Evolutionary conservation across 2,797 vertebrate genomes (phyloP).

Genomic region (Acanthurus tractus): DNA sequence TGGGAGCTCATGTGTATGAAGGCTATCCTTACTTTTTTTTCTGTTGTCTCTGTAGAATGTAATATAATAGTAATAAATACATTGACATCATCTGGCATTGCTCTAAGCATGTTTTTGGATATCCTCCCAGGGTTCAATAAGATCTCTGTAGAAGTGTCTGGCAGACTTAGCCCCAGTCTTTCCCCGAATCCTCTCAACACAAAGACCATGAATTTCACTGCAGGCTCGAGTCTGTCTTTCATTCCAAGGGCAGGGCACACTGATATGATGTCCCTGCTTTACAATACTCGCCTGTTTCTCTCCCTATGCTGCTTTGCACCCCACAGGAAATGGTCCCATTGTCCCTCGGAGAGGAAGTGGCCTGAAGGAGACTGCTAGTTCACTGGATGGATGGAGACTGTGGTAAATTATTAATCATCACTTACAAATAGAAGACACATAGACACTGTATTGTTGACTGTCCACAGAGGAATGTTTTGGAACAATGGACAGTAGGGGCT

Average conservation of each 20-base stretch:
- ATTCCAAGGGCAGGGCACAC: slow-evolving; percentile 42
- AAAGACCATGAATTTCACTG: slow-evolving; percentile 53
- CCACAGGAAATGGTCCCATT: slow-evolving; percentile 81
- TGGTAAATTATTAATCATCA: slow-evolving; percentile 80
- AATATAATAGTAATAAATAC: background rate
- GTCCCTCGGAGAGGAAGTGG: slow-evolving; percentile 81
- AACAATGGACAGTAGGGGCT: slow-evolving; percentile 56
- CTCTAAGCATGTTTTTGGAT: slow-evolving; percentile 2
- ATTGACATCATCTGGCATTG: background rate
- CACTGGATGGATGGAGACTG: slow-evolving; percentile 61
- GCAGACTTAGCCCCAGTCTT: slow-evolving; percentile 12
- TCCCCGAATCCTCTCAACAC: slow-evolving; percentile 32
- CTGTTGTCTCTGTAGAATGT: background rate
- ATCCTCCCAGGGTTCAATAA: slow-evolving; percentile 23
- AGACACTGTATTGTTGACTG: slow-evolving; percentile 35
- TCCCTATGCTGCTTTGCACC: slow-evolving; percentile 37
- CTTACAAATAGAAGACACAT: slow-evolving; percentile 60
- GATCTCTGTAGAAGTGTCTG: slow-evolving; percentile 26
- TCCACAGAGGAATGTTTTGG: slow-evolving; percentile 34
- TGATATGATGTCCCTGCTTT: slow-evolving; percentile 67
- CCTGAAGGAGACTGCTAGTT: slow-evolving; percentile 63
- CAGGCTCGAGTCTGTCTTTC: slow-evolving; percentile 42
- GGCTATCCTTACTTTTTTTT: background rate
- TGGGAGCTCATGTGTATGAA: background rate
- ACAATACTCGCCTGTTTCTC: slow-evolving; percentile 71